Percentiles rank a stretch among this genome's conserved stretches.
Evolutionary conservation across 2,797 vertebrate genomes (phyloP).

Genomic region (Poecile montanus): DNA sequence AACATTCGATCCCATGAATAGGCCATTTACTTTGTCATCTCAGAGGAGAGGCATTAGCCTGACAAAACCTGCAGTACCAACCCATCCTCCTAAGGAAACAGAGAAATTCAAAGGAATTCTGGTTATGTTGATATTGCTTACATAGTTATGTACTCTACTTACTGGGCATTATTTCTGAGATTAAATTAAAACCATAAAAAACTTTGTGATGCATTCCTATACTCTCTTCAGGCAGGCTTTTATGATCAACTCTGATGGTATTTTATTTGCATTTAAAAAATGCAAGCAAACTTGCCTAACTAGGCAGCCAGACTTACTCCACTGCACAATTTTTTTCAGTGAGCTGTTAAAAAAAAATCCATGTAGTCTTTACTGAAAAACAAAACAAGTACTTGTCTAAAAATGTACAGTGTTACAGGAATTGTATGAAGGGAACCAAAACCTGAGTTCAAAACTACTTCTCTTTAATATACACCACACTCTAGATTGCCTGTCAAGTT

Average conservation of each 20-base stretch:
- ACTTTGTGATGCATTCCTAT: background rate
- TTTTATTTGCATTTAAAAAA: background rate
- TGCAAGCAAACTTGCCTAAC: background rate
- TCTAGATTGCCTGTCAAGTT: conserved; percentile 48
- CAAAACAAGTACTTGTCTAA: conserved; percentile 58
- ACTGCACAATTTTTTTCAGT: conserved; percentile 36
- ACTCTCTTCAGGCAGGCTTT: background rate
- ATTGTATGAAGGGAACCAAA: conserved; percentile 43
- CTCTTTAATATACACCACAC: conserved; percentile 16
- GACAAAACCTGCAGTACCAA: background rate
- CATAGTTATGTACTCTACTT: background rate
- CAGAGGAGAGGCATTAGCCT: background rate
- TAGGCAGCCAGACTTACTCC: conserved; percentile 43
- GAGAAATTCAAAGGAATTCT: conserved; percentile 10
- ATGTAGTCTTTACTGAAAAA: conserved; percentile 29
- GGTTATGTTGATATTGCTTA: conserved; percentile 35
- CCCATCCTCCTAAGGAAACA: background rate
- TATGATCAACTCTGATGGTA: background rate
- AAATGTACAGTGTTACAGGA: conserved; percentile 31
- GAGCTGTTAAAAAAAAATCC: conserved; percentile 34
- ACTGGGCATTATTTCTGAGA: conserved; percentile 26
- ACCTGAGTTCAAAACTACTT: conserved; percentile 25
- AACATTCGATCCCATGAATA: background rate
- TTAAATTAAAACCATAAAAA: conserved; percentile 59
- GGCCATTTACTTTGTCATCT: background rate